Conservation (phyloP, 2,888 invertebrate species). For the Latheticus oryzae region DNA sequence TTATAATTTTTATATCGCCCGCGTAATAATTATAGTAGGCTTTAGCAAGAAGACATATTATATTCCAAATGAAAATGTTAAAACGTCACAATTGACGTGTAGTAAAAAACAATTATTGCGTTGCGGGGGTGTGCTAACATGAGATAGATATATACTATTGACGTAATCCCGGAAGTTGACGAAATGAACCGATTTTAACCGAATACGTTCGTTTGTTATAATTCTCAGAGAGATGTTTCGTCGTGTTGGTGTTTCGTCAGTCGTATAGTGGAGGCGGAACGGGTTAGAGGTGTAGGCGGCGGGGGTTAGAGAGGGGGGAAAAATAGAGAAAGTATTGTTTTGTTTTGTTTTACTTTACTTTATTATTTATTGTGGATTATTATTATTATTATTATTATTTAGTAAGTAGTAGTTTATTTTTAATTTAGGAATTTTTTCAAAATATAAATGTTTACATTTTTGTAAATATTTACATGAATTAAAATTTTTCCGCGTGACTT, state of each 20-base stretch:
- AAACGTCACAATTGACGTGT: too few relatives aligned
- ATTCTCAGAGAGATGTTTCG: conserved; percentile 39
- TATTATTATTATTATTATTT: too few relatives aligned
- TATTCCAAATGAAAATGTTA: too few relatives aligned
- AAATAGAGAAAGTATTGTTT: neutral
- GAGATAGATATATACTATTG: conserved; percentile 60
- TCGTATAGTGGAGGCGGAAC: conserved; percentile 15
- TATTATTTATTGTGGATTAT: too few relatives aligned
- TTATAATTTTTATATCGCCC: too few relatives aligned
- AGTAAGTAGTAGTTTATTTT: neutral
- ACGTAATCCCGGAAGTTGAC: conserved; percentile 62
- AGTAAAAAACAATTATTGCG: too few relatives aligned
- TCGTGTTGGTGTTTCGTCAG: conserved; percentile 25
- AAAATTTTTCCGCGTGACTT: conserved; percentile 36
- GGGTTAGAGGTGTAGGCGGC: conserved; percentile 16
- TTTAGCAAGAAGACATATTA: too few relatives aligned
- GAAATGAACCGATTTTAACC: conserved; percentile 48
- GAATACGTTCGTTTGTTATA: conserved; percentile 49
- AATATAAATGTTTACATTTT: too few relatives aligned
- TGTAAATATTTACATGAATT: conserved; percentile 39
- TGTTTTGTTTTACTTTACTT: conserved; percentile 26
- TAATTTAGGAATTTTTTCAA: neutral
- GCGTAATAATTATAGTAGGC: too few relatives aligned
- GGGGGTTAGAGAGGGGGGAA: conserved; percentile 10
- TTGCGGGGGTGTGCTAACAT: conserved; percentile 60